Base-by-base conservation (phyloP, 2,888 invertebrate species). In the Biston stratarius region DNA sequence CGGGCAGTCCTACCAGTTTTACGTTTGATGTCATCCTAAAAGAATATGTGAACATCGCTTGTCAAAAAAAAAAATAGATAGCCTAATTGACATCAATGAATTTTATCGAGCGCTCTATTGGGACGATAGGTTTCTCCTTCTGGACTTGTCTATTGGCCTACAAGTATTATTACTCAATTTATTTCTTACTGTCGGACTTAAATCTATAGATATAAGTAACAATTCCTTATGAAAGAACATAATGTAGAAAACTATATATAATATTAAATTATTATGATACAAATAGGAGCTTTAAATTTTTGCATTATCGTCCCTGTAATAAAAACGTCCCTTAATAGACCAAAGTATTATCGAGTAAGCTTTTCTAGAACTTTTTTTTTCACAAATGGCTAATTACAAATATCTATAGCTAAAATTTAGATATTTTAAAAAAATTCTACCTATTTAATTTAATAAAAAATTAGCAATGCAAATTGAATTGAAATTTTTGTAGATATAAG, bases 401-500 rank as follows among this genome's bases (percentile, higher is more conserved):
- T 52, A 40, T 49, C 12, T 60, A 49, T 5, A 14, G 38, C 36
- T 34, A n/a, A 60, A 51, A 14, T 14, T 61, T 53, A 36, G n/a
- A n/a, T 33, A 6, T 60, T 40, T 51, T 36, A 3, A 48, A 24
- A 51, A 44, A 44, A 58, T 45, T 38, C 14, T 44, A 38, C 6
- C 9, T 38, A 10, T 61, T 10, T 42, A 36, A 42, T 55, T 55
- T 55, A n/a, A n/a, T 55, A 44, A 52, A 58, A 44, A 44, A 47
- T 33, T 33, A 53, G 67, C 67, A 68, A 68, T 68, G 63, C 66
- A 60, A 63, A 69, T 59, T 60, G 62, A 61, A 68, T 69, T 69
- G 64, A 64, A 61, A 15, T 38, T 60, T 55, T 38, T 56, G 51
- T 68, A 68, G 63, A 0, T 7, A 1, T 55, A 55, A 14, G 42